A percentile compares a stretch with the other conserved stretches of the same genome.
These are phyloP conservation scores for Drosophila macrothrix DNA, from an alignment of 2,888 invertebrate species.

Conservation along the genomic window DNA sequence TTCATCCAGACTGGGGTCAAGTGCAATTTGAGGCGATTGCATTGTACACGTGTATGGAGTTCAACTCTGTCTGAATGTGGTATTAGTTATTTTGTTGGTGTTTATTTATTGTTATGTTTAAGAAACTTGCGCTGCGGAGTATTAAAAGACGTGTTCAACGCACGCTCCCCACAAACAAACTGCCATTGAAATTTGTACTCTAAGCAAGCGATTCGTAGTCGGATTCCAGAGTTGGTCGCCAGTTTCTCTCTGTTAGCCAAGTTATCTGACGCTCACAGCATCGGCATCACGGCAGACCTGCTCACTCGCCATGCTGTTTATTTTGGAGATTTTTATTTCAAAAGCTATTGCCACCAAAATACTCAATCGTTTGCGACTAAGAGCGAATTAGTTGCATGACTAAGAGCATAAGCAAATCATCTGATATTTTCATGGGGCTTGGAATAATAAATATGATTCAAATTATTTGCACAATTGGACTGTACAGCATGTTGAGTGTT, in stretches of 20 bases:
- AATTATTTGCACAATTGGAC: constrained; percentile 31
- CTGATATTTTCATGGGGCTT: constrained; percentile 35
- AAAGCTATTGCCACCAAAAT: neutral
- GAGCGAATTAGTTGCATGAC: constrained; percentile 21
- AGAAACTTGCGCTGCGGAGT: constrained; percentile 19
- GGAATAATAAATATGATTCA: constrained; percentile 5
- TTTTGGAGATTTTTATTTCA: constrained; percentile 33
- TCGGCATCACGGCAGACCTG: constrained; percentile 16
- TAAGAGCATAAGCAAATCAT: constrained; percentile 48
- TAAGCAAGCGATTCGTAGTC: constrained; percentile 35
- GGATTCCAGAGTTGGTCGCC: neutral
- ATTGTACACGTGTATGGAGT: constrained; percentile 32
- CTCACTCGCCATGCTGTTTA: constrained; percentile 17
- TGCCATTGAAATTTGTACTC: constrained; percentile 51
- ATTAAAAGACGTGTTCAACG: constrained; percentile 56
- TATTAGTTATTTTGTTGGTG: neutral
- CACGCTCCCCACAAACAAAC: constrained; percentile 57
- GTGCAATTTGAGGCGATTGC: constrained; percentile 12
- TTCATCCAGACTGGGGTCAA: neutral
- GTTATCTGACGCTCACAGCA: constrained; percentile 39
- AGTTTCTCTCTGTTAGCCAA: constrained; percentile 20
- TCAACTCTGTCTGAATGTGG: neutral
- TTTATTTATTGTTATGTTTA: constrained; percentile 12
- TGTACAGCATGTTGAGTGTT: constrained; percentile 1
- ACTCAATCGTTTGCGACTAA: constrained; percentile 18